Conservation (phyloP, 1,140 invertebrate species). For the Drosophila baimaii region DNA sequence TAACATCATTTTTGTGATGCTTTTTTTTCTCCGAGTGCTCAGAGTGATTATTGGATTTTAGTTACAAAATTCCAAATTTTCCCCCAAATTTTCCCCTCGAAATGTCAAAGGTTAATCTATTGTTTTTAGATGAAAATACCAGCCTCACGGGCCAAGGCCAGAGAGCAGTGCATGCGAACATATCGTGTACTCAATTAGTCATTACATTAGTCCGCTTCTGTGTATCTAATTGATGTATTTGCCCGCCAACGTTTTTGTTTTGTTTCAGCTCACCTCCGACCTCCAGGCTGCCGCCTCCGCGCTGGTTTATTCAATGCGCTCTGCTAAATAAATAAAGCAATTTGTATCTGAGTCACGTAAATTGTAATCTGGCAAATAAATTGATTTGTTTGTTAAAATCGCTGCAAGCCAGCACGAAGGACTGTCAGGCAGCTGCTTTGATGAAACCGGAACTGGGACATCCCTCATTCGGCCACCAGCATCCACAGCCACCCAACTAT, state of each 20-base stretch:
- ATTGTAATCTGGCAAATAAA: constrained; percentile 77
- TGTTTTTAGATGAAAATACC: not conserved
- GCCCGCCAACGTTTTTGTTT: constrained; percentile 52
- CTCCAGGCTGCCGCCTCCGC: not conserved
- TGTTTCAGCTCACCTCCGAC: constrained; percentile 30
- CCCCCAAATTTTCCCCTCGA: not conserved
- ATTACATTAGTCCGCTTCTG: constrained; percentile 53
- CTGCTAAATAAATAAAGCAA: constrained; percentile 72
- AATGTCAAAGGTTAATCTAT: constrained; percentile 10
- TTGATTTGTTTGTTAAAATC: constrained; percentile 74
- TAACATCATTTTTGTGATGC: too few relatives aligned
- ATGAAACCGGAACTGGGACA: constrained; percentile 26
- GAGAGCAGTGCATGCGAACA: constrained; percentile 49
- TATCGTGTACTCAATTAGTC: constrained; percentile 60
- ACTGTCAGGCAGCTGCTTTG: constrained; percentile 25
- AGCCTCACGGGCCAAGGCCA: not conserved
- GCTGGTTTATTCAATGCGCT: constrained; percentile 35
- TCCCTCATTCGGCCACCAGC: constrained; percentile 4
- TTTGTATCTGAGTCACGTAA: constrained; percentile 76
- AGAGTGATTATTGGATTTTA: not conserved
- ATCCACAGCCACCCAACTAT: constrained; percentile 14
- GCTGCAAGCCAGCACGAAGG: constrained; percentile 46
- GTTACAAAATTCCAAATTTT: not conserved
- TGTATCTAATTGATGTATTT: constrained; percentile 57
- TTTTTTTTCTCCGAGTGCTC: not conserved